These are phyloP conservation scores for Enteromius radiatus DNA, from an alignment of 2,797 vertebrate genomes.

Conservation along the genomic window DNA sequence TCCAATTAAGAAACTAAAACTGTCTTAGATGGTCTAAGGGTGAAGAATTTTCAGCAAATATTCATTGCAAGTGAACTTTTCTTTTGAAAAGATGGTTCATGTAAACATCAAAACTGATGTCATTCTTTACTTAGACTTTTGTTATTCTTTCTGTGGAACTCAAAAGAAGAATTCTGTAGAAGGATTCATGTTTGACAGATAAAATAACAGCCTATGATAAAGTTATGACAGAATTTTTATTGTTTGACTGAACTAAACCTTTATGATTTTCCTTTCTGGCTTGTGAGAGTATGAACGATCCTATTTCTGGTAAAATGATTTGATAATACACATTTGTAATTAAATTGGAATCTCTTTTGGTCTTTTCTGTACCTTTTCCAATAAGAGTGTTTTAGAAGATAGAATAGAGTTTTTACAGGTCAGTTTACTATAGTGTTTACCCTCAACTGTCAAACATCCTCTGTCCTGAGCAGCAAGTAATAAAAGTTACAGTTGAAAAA, in stretches of 20 bases:
- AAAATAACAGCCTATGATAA: neutral
- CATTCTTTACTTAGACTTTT: neutral
- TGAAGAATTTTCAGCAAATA: neutral
- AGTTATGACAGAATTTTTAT: neutral
- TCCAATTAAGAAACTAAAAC: neutral
- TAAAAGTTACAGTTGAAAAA: conserved; percentile 44
- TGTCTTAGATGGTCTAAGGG: neutral
- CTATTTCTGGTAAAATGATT: conserved; percentile 5
- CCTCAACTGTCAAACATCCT: neutral
- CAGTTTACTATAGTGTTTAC: conserved; percentile 3
- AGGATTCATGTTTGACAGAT: neutral
- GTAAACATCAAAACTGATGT: conserved; percentile 1
- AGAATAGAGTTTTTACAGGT: conserved; percentile 9
- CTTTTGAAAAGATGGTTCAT: neutral
- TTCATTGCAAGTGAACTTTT: neutral
- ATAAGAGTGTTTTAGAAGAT: conserved; percentile 31
- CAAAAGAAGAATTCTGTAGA: neutral
- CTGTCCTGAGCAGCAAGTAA: conserved; percentile 25
- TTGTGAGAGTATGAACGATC: conserved; percentile 6
- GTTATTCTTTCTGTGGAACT: neutral
- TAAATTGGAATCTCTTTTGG: conserved; percentile 44
- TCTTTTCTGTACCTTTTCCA: conserved; percentile 26
- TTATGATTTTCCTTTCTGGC: neutral
- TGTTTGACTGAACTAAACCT: conserved; percentile 1
- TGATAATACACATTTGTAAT: conserved; percentile 44